Evolutionary conservation across 2,888 invertebrate species (phyloP).

Genomic region (Agrochola litura): DNA sequence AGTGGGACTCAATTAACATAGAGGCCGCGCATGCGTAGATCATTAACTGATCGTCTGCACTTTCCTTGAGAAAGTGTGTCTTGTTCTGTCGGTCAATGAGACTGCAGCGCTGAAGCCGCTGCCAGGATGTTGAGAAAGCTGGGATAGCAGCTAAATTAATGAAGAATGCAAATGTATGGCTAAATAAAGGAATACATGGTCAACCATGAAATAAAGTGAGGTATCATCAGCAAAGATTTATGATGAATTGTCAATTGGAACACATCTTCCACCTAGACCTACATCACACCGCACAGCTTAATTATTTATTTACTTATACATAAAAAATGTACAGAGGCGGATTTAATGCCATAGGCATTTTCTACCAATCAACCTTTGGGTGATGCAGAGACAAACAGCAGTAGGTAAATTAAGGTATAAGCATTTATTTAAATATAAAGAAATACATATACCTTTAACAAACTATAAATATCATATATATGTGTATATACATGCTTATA

Average conservation of each 20-base stretch:
- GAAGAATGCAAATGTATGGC: not conserved
- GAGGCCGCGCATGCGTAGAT: constrained; percentile 13
- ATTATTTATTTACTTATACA: too few relatives aligned
- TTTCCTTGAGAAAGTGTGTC: constrained; percentile 43
- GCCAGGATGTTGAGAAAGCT: constrained; percentile 16
- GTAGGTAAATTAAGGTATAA: too few relatives aligned
- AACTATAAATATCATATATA: too few relatives aligned
- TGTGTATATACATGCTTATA: too few relatives aligned
- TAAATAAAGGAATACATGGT: not conserved
- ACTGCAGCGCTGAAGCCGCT: not conserved
- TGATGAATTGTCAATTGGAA: not conserved
- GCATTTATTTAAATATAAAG: too few relatives aligned
- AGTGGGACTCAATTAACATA: constrained; percentile 27
- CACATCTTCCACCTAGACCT: not conserved
- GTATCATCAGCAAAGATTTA: not conserved
- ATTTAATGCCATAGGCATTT: too few relatives aligned
- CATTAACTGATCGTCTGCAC: constrained; percentile 19
- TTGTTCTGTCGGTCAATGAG: constrained; percentile 9
- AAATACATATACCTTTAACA: too few relatives aligned
- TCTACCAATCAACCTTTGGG: too few relatives aligned
- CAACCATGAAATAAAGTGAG: not conserved
- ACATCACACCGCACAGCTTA: not conserved
- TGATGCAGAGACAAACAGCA: too few relatives aligned
- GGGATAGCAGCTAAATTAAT: constrained; percentile 1
- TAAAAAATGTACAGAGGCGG: too few relatives aligned